A percentile compares a stretch with the other conserved stretches of the same genome.
Conservation (phyloP, 2,113 vertebrate species). For the Vulpes vulpes region DNA sequence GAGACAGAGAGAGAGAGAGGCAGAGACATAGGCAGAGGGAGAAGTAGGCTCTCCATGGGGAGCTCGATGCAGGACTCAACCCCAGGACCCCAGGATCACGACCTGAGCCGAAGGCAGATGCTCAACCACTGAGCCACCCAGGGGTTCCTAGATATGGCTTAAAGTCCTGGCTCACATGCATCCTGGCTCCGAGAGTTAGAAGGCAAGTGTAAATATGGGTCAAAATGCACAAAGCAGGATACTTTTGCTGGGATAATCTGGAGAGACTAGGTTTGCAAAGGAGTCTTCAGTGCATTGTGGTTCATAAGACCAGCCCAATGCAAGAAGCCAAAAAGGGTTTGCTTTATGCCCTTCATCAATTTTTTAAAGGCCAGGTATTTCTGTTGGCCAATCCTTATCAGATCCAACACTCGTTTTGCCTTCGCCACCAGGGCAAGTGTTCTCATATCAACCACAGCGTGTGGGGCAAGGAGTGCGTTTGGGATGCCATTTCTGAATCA, state of each 20-base stretch:
- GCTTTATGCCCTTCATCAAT: accelerated
- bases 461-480: accelerated
- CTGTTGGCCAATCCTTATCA: not conserved
- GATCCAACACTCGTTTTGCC: not conserved
- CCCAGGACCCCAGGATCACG: too few species aligned
- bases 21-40: too few species aligned
- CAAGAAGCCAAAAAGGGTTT: not conserved
- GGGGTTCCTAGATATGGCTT: not conserved
- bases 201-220: not conserved
- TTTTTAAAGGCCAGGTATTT: not conserved
- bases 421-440: too few species aligned
- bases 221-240: not conserved
- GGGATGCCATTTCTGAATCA: not conserved
- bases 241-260: not conserved
- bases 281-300: not conserved
- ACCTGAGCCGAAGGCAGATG: too few species aligned
- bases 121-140: too few species aligned
- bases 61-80: too few species aligned
- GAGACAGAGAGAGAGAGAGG: too few species aligned
- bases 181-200: not conserved
- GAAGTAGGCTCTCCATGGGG: too few species aligned
- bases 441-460: accelerated
- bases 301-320: not conserved
- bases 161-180: not conserved
- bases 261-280: not conserved